A percentile compares a stretch with the other conserved stretches of the same genome.
phyloP scores from a whole-genome alignment of 2,888 invertebrate genomes.

The Cloeon dipterum region DNA sequence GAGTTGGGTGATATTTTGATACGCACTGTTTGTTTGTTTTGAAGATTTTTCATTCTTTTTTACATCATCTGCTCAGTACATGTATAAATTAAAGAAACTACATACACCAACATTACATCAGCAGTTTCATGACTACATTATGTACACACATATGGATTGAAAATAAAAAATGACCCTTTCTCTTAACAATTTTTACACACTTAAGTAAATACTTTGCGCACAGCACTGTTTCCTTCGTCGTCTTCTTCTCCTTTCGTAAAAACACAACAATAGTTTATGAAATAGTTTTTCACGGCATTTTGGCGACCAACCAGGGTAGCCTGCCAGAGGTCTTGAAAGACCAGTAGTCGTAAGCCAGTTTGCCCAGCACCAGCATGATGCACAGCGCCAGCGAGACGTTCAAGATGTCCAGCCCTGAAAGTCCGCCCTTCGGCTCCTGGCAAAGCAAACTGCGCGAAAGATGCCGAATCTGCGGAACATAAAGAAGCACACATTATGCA shows the following conservation, averaged over 20 bases:
- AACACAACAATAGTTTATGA: slow-evolving; percentile 9
- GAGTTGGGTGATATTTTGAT: too few species aligned
- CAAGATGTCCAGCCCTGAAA: slow-evolving; percentile 33
- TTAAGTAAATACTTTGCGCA: too few species aligned
- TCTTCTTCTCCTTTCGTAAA: too few species aligned
- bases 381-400: slow-evolving; percentile 42
- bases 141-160: background rate
- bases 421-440: slow-evolving; percentile 18
- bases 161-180: background rate
- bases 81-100: too few species aligned
- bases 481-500: too few species aligned
- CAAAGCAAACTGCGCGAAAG: slow-evolving; percentile 47
- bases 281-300: slow-evolving; percentile 42
- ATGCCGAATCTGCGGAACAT: slow-evolving; percentile 42
- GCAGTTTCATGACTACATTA: background rate
- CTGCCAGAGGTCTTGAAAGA: slow-evolving; percentile 54
- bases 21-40: too few species aligned
- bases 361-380: slow-evolving; percentile 45
- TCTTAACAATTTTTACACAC: background rate
- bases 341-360: slow-evolving; percentile 62
- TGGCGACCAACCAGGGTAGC: slow-evolving; percentile 62
- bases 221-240: too few species aligned
- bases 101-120: background rate
- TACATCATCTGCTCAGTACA: too few species aligned
- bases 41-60: too few species aligned